Conservation (phyloP, 2,113 vertebrate species). For the Lamprotornis superbus region DNA sequence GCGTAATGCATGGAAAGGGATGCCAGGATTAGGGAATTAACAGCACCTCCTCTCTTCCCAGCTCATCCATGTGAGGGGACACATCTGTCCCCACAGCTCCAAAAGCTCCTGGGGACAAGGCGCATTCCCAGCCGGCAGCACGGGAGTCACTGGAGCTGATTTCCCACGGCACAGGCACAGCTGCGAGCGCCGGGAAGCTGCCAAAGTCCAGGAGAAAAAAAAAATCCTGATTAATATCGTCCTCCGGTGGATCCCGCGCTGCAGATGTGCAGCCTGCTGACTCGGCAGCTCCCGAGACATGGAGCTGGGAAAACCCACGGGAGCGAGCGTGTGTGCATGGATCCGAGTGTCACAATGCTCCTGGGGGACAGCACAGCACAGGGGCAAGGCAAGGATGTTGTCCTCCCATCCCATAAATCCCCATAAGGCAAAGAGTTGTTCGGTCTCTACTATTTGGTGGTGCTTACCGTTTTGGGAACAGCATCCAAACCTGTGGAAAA, state of each 20-base stretch:
- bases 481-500: neutral
- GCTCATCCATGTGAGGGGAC: fast-evolving
- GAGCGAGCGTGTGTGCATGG: fast-evolving
- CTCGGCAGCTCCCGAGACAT: constrained; percentile 15
- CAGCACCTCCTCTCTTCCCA: neutral
- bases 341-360: fast-evolving
- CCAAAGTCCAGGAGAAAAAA: neutral
- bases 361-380: fast-evolving
- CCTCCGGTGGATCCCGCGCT: neutral
- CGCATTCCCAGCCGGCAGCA: fast-evolving
- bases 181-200: neutral
- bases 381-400: fast-evolving
- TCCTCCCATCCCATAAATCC: neutral
- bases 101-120: neutral
- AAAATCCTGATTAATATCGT: constrained; percentile 41
- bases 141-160: neutral
- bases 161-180: constrained; percentile 24
- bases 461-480: fast-evolving
- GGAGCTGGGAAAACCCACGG: neutral
- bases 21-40: neutral
- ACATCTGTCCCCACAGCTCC: neutral
- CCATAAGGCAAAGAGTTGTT: fast-evolving
- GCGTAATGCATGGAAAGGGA: fast-evolving
- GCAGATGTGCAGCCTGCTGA: constrained; percentile 57
- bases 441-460: fast-evolving